These are phyloP conservation scores for Rhabdomys pumilio DNA, from an alignment of 2,797 vertebrate genomes.

Conservation along the genomic window DNA sequence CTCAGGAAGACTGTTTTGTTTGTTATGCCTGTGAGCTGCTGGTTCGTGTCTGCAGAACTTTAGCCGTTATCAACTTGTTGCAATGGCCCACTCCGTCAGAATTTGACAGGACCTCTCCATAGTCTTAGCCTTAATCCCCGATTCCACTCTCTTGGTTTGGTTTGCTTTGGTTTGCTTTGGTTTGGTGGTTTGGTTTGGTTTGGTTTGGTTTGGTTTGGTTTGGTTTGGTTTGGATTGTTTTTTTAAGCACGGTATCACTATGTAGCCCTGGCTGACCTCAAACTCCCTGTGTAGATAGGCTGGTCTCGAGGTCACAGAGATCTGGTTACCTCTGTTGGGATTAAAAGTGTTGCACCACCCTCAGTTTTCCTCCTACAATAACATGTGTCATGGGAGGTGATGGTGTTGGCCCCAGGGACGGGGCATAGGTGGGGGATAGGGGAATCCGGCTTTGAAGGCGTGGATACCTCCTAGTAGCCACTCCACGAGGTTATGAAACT, in stretches of 20 bases:
- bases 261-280: not conserved
- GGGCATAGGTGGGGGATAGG: not conserved
- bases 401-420: not conserved
- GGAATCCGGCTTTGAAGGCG: not conserved
- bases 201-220: too few relatives aligned
- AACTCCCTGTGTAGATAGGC: not conserved
- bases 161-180: too few relatives aligned
- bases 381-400: not conserved
- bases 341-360: not conserved
- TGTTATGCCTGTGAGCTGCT: not conserved
- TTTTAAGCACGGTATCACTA: not conserved
- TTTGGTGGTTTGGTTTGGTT: too few relatives aligned
- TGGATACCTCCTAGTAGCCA: not conserved
- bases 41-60: not conserved
- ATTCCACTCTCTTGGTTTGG: not conserved
- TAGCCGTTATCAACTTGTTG: not conserved
- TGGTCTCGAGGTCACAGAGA: not conserved
- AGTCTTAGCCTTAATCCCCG: not conserved
- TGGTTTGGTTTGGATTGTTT: not conserved
- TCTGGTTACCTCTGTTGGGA: not conserved
- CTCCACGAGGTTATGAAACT: accelerated
- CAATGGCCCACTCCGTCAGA: not conserved
- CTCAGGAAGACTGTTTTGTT: not conserved
- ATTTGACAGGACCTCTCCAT: not conserved
- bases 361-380: not conserved